Evolutionary conservation across 2,797 vertebrate species (phyloP), one percentile per base, ranked within the genome.

Genomic region (Tokudaia muenninki): DNA sequence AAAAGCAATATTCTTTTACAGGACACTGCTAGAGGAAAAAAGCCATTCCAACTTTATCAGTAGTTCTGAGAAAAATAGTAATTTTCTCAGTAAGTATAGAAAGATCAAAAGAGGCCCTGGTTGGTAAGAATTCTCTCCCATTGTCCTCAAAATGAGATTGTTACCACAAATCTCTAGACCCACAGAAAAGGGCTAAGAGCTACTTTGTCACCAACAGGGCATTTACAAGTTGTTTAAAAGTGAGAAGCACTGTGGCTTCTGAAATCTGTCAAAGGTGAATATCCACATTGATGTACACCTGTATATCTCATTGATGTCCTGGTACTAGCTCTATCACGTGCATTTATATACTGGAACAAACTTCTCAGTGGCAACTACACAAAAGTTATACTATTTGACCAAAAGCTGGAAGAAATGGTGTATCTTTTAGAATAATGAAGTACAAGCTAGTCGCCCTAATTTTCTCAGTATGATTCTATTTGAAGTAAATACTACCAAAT

Each of bases 1-100:
- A 96, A 81, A 96, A 98, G 59, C 70, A 98, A 97, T 57, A 90
- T 75, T n/a, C 63, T 91, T 41, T 55, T 90, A 82, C 3, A 92
- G 63, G 34, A 90, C 34, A 83, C 50, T 89, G 57, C 2, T 84
- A 94, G 94, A 96, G 44, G n/a, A 41, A 78, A 77, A 29, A 90
- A 78, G 2, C 10, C 74, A 80, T 75, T 94, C 55, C n/a, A 82
- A 94, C 95, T 97, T 93, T 94, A 80, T 90, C 59, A 88, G 81
- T 75, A 63, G 55, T 79, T 84, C 19, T 63, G 37, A 95, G 31
- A 90, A 84, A 93, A 63, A 83, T 80, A 72, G 47, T 1, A 19
- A 84, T 82, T 92, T 31, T 72, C 31, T 59, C 59, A 78, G 10
- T 22, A 44, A 82, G 91, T 87, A 0, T 55, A 94, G 24, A 47